Evolutionary conservation across 2,113 vertebrate genomes (phyloP), one percentile per base, ranked within the genome.

Genomic region (Haliaeetus leucogaster): DNA sequence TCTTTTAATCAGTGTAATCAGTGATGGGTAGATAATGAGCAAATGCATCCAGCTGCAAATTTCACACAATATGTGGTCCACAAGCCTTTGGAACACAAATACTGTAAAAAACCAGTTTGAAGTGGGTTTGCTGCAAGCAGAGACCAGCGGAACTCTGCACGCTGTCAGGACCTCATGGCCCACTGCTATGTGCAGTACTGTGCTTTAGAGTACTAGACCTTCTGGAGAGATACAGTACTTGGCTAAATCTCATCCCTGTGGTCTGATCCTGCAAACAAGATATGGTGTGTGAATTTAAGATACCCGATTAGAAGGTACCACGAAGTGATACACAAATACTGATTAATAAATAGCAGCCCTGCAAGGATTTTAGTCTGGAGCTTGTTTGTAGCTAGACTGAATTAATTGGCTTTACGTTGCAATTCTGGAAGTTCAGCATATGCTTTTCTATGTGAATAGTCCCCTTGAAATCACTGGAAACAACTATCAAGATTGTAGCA

Each of bases 371-470:
- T 82, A 56, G 10, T 50, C n/a, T 63, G 62, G 34, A 73, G 5
- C 5, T 81, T 56, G 3, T 70, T 82, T 66, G 38, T n/a, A 84
- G 26, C 13, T 62, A 38, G 45, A 27, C 3, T 13, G n/a, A 73
- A 53, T 81, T 81, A 48, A 70, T 16, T 55, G 0, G 34, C 40
- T 30, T 73, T 77, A 26, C 0, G 0, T 43, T 14, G 23, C 1
- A 1, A 52, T 43, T 20, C 17, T 47, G 13, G 42, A 78, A 53
- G 32, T 34, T 50, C 40, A 89, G 27, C 21, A 17, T 17, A 12
- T 2, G 1, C 10, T 59, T 90, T 61, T 53, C 1, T 38, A 16
- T 42, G 27, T 63, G 43, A 79, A 34, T 7, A 50, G 15, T 40
- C 13, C 53, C 4, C 14, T 53, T 70, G 73, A 87, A 93, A 71